These are phyloP conservation scores for Brachyopa scutellaris DNA, from an alignment of 2,888 invertebrate genomes.

Conservation along the genomic window DNA sequence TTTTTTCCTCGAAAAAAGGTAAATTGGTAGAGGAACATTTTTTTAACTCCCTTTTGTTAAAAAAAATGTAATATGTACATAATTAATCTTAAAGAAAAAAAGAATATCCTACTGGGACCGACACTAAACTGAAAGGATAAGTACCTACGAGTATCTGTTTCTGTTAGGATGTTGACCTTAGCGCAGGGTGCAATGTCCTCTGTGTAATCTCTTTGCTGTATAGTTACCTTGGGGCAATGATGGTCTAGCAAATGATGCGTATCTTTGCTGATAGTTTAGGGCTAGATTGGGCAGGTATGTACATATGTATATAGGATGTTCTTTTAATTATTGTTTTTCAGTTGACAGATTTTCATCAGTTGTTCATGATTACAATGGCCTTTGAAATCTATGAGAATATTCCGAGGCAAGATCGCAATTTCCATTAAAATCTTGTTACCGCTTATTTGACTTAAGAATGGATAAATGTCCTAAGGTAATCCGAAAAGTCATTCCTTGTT, in stretches of 20 bases:
- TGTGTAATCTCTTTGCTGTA: conserved; percentile 11
- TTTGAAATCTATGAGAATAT: no score
- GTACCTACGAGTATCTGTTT: no score
- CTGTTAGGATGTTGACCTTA: conserved; percentile 55
- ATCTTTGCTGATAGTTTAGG: not conserved
- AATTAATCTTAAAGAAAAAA: conserved; percentile 13
- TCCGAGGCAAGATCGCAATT: no score
- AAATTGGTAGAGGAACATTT: not conserved
- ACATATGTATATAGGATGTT: no score
- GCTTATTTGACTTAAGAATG: no score
- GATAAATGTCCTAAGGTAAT: no score
- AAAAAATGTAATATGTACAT: conserved; percentile 29
- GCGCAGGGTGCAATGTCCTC: conserved; percentile 32
- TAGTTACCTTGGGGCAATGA: conserved; percentile 4
- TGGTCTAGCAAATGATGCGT: not conserved
- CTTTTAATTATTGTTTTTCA: no score
- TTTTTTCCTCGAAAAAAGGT: conserved; percentile 1
- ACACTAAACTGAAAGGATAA: conserved; percentile 56
- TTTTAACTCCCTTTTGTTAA: conserved; percentile 25
- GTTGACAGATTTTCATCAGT: no score
- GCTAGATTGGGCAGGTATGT: not conserved
- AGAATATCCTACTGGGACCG: conserved; percentile 39
- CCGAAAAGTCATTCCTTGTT: no score
- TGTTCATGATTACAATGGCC: no score
- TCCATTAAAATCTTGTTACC: no score